phyloP scores from a whole-genome alignment of 2,888 invertebrate species.

The Epinotia demarniana region DNA sequence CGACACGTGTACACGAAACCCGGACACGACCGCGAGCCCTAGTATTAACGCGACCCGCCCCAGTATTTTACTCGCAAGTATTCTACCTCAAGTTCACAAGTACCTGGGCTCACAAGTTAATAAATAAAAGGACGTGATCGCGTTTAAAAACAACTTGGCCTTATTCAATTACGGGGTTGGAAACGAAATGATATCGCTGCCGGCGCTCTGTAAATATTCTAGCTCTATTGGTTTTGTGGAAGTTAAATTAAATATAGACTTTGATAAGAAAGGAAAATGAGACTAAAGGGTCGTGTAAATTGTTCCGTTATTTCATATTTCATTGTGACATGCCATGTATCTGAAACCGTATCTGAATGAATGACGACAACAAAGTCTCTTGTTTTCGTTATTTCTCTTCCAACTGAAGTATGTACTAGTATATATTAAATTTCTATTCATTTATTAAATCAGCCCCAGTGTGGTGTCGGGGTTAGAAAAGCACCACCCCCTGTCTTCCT shows the following conservation, averaged over 20 bases:
- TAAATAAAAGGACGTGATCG: slow-evolving; percentile 26
- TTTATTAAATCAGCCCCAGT: too few relatives aligned
- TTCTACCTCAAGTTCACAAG: slow-evolving; percentile 1
- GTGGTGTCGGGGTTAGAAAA: too few relatives aligned
- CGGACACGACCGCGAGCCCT: too few relatives aligned
- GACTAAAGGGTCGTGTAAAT: not conserved
- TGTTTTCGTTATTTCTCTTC: too few relatives aligned
- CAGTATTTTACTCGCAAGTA: not conserved
- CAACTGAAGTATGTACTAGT: too few relatives aligned
- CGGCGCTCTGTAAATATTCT: slow-evolving; percentile 19
- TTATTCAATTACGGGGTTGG: slow-evolving; percentile 35
- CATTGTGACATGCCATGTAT: not conserved
- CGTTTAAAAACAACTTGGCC: slow-evolving; percentile 31
- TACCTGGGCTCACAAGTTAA: slow-evolving; percentile 16
- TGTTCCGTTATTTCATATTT: not conserved
- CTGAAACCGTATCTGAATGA: not conserved
- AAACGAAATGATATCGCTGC: slow-evolving; percentile 29
- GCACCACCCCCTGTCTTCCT: too few relatives aligned
- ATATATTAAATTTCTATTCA: too few relatives aligned
- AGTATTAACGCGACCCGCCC: not conserved
- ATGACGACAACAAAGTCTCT: not conserved
- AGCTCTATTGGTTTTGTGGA: slow-evolving; percentile 19
- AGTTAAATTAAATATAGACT: not conserved
- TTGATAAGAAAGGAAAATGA: not conserved
- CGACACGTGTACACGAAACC: too few relatives aligned